Evolutionary conservation across 2,113 vertebrate species (phyloP), one percentile per base, ranked within the genome.

Genomic region (Leucopternis melanops): DNA sequence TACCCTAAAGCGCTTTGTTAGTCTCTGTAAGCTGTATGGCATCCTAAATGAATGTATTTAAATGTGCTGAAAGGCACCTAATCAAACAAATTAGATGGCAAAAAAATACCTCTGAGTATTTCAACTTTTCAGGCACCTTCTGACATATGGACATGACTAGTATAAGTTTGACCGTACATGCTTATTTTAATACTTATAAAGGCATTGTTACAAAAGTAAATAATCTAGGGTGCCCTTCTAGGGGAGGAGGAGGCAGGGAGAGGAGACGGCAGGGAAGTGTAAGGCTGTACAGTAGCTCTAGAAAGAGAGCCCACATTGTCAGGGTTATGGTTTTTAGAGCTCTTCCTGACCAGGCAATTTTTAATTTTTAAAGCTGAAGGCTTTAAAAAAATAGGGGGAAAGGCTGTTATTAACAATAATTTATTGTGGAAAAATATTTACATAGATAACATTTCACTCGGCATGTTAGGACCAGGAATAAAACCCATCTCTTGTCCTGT

Each of bases 341-440:
- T 70, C 69, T 63, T 85, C 22, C 69, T 81, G 54, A 69, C 21
- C 45, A 72, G 61, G 45, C 34, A 62, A 34, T 44, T 92, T 66
- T 58, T 57, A 45, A 70, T 57, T 70, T 52, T 71, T 65, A 88
- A 73, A 72, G 52, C 49, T 81, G 14, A 36, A 70, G 45, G 77
- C 49, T 90, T 81, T 38, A 44, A 72, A 80, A 6, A 77, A 13
- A 7, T 6, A 69, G 21, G 5, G 12, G 8, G 10, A 61, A 78
- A 89, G 16, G 6, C 40, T 88, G 78, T 72, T 92, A 12, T 44
- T 88, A 65, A 86, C 85, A 86, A 69, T 69, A 72, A 92, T 79
- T 77, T 90, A 49, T 77, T 61, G 79, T 61, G 79, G 82, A 61
- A 94, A 94, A 94, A 93, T 90, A 94, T 94, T 92, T 90, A 88